Percentiles rank a stretch among this genome's conserved stretches.
Evolutionary conservation across 2,797 vertebrate species (phyloP).

Genomic region (Characodon lateralis): DNA sequence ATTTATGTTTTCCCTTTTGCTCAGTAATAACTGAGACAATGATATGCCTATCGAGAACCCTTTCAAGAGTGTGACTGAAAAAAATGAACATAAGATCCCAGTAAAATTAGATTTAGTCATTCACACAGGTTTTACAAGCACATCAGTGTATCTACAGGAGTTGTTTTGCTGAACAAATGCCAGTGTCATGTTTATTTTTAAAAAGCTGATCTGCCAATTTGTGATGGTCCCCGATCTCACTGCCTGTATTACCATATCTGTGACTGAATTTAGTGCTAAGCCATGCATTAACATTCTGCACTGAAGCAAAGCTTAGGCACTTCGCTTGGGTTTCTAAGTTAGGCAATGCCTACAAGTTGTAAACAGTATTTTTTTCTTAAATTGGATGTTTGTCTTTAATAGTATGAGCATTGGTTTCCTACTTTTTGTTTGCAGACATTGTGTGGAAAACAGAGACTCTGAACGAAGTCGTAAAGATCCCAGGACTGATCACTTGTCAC

Average conservation of each 20-base stretch:
- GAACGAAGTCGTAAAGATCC: slow-evolving; percentile 81
- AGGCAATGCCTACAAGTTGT: background rate
- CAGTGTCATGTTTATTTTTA: slow-evolving; percentile 35
- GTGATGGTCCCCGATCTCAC: slow-evolving; percentile 4
- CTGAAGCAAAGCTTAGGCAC: slow-evolving; percentile 8
- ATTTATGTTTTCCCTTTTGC: background rate
- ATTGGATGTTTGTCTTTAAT: slow-evolving; percentile 11
- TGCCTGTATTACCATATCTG: slow-evolving; percentile 18
- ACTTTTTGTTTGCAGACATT: slow-evolving; percentile 76
- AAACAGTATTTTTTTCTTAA: background rate
- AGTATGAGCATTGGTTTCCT: background rate
- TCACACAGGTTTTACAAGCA: slow-evolving; percentile 27
- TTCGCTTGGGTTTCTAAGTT: background rate
- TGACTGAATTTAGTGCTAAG: slow-evolving; percentile 30
- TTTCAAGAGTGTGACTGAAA: background rate
- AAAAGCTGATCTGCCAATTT: slow-evolving; percentile 14
- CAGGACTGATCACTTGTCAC: slow-evolving; percentile 47
- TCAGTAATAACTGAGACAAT: background rate
- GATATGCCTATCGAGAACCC: background rate
- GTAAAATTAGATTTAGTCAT: slow-evolving; percentile 9
- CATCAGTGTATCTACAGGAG: slow-evolving; percentile 11
- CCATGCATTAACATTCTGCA: slow-evolving; percentile 12
- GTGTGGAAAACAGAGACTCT: slow-evolving; percentile 83
- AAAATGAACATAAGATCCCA: background rate
- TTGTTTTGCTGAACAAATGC: slow-evolving; percentile 43